Percentiles rank a stretch among this genome's conserved stretches.
Evolutionary conservation across 2,888 invertebrate species (phyloP).

Genomic region (Tipula lateralis): DNA sequence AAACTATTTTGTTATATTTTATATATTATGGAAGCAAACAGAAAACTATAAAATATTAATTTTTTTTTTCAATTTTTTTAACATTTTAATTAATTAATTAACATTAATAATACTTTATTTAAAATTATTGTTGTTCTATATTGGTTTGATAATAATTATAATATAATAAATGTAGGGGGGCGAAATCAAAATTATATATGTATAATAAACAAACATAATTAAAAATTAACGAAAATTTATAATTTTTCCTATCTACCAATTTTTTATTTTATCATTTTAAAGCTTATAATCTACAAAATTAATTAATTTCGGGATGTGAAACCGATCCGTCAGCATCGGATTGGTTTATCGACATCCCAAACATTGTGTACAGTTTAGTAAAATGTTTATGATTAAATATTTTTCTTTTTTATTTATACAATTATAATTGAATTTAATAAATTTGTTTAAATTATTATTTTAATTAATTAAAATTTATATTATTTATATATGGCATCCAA

Average conservation of each 20-base stretch:
- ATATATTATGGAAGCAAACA: not conserved
- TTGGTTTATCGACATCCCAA: not conserved
- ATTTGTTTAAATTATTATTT: not conserved
- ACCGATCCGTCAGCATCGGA: no score
- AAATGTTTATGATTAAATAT: not conserved
- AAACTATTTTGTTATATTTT: not conserved
- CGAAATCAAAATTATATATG: not conserved
- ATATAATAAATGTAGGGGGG: no score
- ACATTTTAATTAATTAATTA: not conserved
- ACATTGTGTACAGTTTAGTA: not conserved
- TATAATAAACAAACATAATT: not conserved
- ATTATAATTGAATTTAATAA: constrained; percentile 15
- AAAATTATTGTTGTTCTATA: not conserved
- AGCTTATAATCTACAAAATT: not conserved
- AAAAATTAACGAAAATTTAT: not conserved
- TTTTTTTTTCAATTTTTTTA: not conserved
- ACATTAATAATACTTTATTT: constrained; percentile 13
- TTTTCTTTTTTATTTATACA: not conserved
- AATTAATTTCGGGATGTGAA: not conserved
- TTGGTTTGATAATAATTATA: no score
- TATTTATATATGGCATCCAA: not conserved
- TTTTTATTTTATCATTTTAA: not conserved
- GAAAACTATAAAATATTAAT: not conserved
- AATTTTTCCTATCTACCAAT: constrained; percentile 19
- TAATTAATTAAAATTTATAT: constrained; percentile 6